Evolutionary conservation across 2,113 vertebrate species (phyloP), one percentile per base, ranked within the genome.

Genomic region (Notarius lentiginosus): DNA sequence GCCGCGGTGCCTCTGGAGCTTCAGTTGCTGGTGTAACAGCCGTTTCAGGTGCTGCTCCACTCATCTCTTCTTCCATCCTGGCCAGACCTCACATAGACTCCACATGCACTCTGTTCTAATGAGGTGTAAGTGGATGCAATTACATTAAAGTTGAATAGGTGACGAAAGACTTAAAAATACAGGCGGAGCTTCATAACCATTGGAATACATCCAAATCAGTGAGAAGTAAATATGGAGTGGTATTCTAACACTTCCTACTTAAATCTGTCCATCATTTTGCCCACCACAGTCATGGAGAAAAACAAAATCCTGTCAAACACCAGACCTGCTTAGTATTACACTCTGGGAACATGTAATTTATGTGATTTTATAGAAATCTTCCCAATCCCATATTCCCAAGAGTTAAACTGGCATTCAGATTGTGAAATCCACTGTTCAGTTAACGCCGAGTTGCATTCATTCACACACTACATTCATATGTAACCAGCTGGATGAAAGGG

Each of bases 41-140:
- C 91, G 91, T 79, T 93, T 92, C 73, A 92, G 92, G 89, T 94
- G 93, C 90, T 92, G 92, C 92, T 90, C 93, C 94, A 82, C 91
- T 92, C 93, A 90, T 90, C 92, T 95, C 95, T 95, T 88, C 82
- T 41, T 82, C 82, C 87, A 87, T 88, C 77, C 84, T 89, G 86
- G 90, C 92, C 92, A 94, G 91, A 83, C 90, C 93, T 92, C 93
- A 90, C 84, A 84, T 83, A 56, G 66, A 87, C 75, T 77, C 61
- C 81, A 87, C 75, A 86, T 84, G 84, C 84, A 86, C 49, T 55
- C 51, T 60, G 41, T 66, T 73, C 85, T 65, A n/a, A 30, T 24
- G 49, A 60, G 24, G 41, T 34, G 4, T 63, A 75, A 80, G 27
- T 17, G 51, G 17, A 68, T 70, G 18, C 27, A 47, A 79, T 65